A percentile compares a stretch with the other conserved stretches of the same genome.
phyloP scores from a whole-genome alignment of 2,797 vertebrate species.

The Varecia variegata region DNA sequence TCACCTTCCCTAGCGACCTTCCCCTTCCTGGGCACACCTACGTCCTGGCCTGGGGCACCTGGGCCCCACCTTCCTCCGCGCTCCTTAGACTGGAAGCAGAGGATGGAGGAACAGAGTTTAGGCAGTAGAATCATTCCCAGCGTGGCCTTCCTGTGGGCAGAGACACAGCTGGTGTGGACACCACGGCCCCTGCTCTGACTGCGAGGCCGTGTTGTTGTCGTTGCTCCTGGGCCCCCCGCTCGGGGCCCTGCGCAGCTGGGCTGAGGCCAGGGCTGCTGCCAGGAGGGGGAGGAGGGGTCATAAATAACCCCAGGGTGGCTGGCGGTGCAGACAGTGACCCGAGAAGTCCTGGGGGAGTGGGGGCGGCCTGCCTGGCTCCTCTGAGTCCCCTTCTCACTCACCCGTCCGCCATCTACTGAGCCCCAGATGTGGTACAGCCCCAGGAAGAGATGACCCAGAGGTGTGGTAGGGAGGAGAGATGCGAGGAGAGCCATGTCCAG shows the following conservation, averaged over 20 bases:
- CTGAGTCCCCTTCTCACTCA: background rate
- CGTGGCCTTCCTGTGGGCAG: background rate
- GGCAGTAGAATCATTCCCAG: background rate
- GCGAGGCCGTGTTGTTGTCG: constrained; percentile 75
- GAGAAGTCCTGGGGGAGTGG: constrained; percentile 90
- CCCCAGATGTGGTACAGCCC: constrained; percentile 2
- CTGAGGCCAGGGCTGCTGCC: constrained; percentile 93
- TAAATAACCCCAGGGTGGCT: constrained; percentile 94
- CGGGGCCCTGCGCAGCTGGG: constrained; percentile 88
- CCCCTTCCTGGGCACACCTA: background rate
- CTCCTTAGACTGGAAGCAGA: background rate
- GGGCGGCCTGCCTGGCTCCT: background rate
- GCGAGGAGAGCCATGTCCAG: background rate
- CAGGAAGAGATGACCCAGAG: background rate
- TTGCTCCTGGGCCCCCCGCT: constrained; percentile 86
- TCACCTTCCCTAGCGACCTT: background rate
- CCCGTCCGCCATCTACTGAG: background rate
- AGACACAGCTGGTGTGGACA: background rate
- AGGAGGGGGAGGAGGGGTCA: constrained; percentile 91
- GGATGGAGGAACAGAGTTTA: background rate
- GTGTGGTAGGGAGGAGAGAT: background rate
- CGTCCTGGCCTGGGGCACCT: background rate
- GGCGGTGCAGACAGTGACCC: constrained; percentile 96
- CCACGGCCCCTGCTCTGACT: background rate
- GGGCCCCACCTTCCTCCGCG: background rate